Base-by-base conservation (phyloP, 2,797 vertebrate genomes). In the Accipiter minullus region DNA sequence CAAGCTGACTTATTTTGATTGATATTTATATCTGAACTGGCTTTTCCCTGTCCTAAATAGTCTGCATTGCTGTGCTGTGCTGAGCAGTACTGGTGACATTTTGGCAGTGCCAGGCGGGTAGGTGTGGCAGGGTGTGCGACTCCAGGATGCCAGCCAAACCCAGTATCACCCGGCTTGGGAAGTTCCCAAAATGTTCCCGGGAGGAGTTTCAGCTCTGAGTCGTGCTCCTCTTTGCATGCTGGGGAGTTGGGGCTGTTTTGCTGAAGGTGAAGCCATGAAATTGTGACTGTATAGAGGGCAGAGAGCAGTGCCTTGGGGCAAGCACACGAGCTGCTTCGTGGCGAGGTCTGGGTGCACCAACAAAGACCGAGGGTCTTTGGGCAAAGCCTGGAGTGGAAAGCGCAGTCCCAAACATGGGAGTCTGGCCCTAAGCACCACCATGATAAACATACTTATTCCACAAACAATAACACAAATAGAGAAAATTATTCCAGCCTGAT, bases 251-350 rank as follows among this genome's bases (percentile, higher is more conserved):
- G 29, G 42, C 12, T 74, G n/a, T 72, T 91, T 45, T 11, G 4
- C 47, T 36, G 31, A 59, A 69, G 64, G 60, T 8, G 15, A 93
- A 86, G 48, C 63, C 40, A 6, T 10, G 25, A 38, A 63, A 74
- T 9, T 50, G 9, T 55, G 40, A 31, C 18, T 0, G 0, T 32
- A 22, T 0, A 69, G 38, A 69, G 4, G 60, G 62, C 55, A 89
- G 55, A 77, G 52, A 40, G 52, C 27, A 19, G n/a, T 16, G 40
- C 17, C 74, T 20, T 0, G 0, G 52, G 11, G 27, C 0, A 0
- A 84, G 44, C 20, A 17, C 38, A 7, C 0, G 1, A 58, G 44
- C 44, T 40, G 42, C 47, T 52, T 42, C 3, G 0, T 34, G n/a
- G 21, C 0, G 3, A 53, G 48, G 19, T 64, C 50, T 83, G 69